Evolutionary conservation across 1,140 invertebrate genomes (phyloP).

Genomic region (Drosophila albomicans): DNA sequence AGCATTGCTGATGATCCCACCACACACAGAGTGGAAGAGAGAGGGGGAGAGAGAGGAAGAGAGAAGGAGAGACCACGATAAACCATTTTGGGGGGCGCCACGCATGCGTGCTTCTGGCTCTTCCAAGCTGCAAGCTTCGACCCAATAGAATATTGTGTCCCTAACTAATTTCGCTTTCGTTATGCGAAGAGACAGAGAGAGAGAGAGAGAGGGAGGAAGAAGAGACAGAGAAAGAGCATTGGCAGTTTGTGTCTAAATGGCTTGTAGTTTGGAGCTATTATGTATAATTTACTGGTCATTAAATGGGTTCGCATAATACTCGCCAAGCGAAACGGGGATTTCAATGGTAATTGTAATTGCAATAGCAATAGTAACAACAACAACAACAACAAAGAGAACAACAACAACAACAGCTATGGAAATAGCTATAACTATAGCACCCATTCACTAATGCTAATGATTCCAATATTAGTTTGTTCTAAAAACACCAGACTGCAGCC

Average conservation of each 20-base stretch:
- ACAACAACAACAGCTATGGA: background rate
- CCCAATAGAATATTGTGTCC: constrained; percentile 28
- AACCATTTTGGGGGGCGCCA: constrained; percentile 37
- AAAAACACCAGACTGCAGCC: constrained; percentile 35
- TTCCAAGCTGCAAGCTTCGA: background rate
- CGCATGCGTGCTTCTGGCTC: constrained; percentile 49
- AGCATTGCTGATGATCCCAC: constrained; percentile 12
- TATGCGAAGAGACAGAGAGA: background rate
- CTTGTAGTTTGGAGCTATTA: constrained; percentile 52
- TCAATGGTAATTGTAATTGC: constrained; percentile 22
- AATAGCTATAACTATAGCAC: constrained; percentile 28
- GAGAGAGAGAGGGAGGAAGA: background rate
- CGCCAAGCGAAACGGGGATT: constrained; percentile 27
- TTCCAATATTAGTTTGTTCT: constrained; percentile 30
- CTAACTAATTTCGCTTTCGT: constrained; percentile 57
- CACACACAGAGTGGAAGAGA: background rate
- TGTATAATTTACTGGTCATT: constrained; percentile 57
- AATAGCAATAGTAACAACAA: constrained; percentile 6
- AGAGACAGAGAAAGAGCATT: background rate
- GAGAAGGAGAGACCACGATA: background rate
- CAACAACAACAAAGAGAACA: no score
- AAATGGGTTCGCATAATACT: constrained; percentile 46
- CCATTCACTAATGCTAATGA: constrained; percentile 38
- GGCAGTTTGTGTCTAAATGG: constrained; percentile 37
- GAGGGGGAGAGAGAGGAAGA: no score